A percentile compares a stretch with the other conserved stretches of the same genome.
phyloP scores from a whole-genome alignment of 2,797 vertebrate genomes.

The Chanos chanos region DNA sequence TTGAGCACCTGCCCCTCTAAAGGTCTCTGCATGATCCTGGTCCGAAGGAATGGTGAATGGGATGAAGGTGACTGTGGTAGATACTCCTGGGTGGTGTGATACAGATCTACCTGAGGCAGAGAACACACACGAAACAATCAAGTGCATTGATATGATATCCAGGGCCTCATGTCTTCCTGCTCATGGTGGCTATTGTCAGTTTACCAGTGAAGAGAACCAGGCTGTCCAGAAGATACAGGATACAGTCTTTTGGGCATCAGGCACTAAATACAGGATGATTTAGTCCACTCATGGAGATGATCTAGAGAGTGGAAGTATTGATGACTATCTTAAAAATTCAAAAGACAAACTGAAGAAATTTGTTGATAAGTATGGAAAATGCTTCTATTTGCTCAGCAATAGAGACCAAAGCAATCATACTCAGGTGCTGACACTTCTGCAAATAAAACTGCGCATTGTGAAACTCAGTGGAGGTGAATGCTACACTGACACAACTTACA shows the following conservation, averaged over 20 bases:
- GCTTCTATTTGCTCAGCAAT: constrained; percentile 25
- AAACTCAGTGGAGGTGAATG: not conserved
- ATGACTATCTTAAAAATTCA: not conserved
- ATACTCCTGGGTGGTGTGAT: constrained; percentile 30
- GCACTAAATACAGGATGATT: constrained; percentile 24
- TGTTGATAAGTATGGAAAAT: not conserved
- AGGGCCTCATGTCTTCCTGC: constrained; percentile 30
- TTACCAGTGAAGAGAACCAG: constrained; percentile 20
- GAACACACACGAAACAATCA: not conserved
- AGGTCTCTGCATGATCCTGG: too few relatives aligned
- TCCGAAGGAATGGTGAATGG: not conserved
- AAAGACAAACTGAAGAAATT: not conserved
- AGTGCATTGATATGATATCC: constrained; percentile 18
- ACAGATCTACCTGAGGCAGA: not conserved
- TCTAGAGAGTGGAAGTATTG: constrained; percentile 5
- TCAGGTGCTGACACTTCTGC: constrained; percentile 15
- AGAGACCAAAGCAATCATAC: not conserved
- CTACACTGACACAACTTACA: constrained; percentile 22
- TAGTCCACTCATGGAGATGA: constrained; percentile 32
- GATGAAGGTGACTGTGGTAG: constrained; percentile 12
- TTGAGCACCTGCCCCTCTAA: too few relatives aligned
- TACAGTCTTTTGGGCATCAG: constrained; percentile 21
- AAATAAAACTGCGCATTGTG: constrained; percentile 22
- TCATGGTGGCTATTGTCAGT: constrained; percentile 20
- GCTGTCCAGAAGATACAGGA: constrained; percentile 18